Base-by-base conservation (phyloP, 2,797 vertebrate genomes). In the Diplodus puntazzo region DNA sequence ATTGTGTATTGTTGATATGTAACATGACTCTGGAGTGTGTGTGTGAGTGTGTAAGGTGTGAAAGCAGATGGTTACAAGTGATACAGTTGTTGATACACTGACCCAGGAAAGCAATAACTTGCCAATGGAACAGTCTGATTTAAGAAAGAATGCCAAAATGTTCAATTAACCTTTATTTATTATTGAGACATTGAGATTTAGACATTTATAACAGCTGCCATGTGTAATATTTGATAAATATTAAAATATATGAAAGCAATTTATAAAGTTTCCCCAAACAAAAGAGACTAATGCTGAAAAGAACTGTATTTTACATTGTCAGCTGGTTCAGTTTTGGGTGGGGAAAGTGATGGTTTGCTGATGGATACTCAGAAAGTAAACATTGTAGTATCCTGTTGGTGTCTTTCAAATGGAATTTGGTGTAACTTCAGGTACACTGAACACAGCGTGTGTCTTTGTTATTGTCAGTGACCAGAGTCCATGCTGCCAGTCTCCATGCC, bases 1-100 rank as follows among this genome's bases (percentile, higher is more conserved):
- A 16, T 42, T 69, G 77, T 75, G 62, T 55, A 48, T 54, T 79
- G 86, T 80, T 82, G 11, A 79, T 59, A 58, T 88, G 89, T 60
- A 88, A 84, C 79, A 59, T 57, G 87, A 83, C 52, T 21, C 80
- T 67, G n/a, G 7, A 53, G n/a, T 67, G 25, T 64, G 74, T 27
- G 55, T 64, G 69, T 68, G 7, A 45, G 49, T 68, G 39, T 62
- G 50, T 62, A 55, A 64, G 46, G 49, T 43, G 69, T 82, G 53
- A 57, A 46, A 50, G 34, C 55, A 49, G 71, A 43, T 66, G 66
- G 85, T 87, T 69, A 42, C 80, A 69, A 73, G 61, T 62, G 84
- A 69, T 50, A 66, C 76, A 69, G 50, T 34, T 11, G 21, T 52
- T 54, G 49, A 69, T 55, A 59, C 53, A 54, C 58, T 71, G 67